A percentile compares a stretch with the other conserved stretches of the same genome.
These are phyloP conservation scores for Bambusicola thoracicus DNA, from an alignment of 2,113 vertebrate species.

Conservation along the genomic window DNA sequence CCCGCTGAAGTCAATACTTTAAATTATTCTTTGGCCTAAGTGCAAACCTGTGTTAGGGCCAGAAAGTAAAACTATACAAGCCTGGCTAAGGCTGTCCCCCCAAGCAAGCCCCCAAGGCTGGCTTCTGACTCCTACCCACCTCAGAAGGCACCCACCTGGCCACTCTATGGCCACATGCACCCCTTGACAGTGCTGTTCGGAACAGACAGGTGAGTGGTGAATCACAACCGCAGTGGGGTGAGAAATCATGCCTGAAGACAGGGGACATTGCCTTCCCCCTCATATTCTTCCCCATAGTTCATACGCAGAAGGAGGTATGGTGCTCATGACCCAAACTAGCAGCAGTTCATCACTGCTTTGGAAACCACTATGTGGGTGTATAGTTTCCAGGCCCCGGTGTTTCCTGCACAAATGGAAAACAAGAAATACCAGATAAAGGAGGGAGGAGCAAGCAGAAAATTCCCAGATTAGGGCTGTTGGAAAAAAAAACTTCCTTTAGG, in stretches of 20 bases:
- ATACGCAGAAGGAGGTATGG: slow-evolving; percentile 72
- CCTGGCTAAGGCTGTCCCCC: not conserved
- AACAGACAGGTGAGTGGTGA: not conserved
- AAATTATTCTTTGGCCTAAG: not conserved
- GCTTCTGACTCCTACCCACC: not conserved
- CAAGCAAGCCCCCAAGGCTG: not conserved
- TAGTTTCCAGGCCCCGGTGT: slow-evolving; percentile 78
- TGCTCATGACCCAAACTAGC: slow-evolving; percentile 63
- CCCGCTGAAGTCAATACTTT: not conserved
- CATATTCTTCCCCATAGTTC: not conserved
- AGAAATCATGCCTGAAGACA: not conserved
- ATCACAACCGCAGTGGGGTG: not conserved
- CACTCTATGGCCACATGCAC: not conserved
- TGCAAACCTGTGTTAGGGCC: not conserved
- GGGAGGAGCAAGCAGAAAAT: not conserved
- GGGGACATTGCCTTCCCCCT: not conserved
- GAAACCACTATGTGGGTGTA: slow-evolving; percentile 60
- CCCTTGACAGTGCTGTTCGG: not conserved
- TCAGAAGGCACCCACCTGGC: not conserved
- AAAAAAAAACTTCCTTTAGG: not conserved
- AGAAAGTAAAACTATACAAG: not conserved
- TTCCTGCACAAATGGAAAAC: slow-evolving; percentile 68
- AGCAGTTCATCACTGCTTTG: slow-evolving; percentile 42
- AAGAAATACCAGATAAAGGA: not conserved
- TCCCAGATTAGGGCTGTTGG: not conserved